A percentile compares a stretch with the other conserved stretches of the same genome.
These are phyloP conservation scores for Cirrhinus molitorella DNA, from an alignment of 2,797 vertebrate species.

Conservation along the genomic window DNA sequence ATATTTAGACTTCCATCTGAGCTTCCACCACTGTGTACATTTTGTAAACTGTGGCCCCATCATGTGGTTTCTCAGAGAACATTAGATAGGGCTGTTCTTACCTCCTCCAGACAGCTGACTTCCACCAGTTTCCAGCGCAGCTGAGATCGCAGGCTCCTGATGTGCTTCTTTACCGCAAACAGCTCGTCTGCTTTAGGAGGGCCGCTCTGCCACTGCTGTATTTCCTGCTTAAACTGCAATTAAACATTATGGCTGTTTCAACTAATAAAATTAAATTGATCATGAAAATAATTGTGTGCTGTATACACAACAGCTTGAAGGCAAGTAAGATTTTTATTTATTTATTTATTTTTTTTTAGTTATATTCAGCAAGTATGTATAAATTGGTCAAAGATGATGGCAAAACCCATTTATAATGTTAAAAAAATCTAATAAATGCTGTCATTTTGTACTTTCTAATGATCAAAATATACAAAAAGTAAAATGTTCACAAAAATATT, in stretches of 20 bases:
- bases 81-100: slow-evolving; percentile 62
- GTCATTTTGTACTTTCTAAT: background rate
- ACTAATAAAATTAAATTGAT: background rate
- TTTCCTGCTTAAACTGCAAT: slow-evolving; percentile 76
- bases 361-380: background rate
- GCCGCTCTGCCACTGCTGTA: slow-evolving; percentile 72
- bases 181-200: slow-evolving; percentile 74
- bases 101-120: slow-evolving; percentile 80
- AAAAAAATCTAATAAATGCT: background rate
- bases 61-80: slow-evolving; percentile 9
- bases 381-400: background rate
- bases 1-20: background rate
- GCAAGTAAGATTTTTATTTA: background rate
- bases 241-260: background rate
- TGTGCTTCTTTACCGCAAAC: slow-evolving; percentile 77
- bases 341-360: too few relatives aligned
- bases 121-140: slow-evolving; percentile 81
- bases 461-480: too few relatives aligned
- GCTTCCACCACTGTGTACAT: background rate
- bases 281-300: background rate
- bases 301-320: background rate
- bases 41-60: background rate
- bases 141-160: slow-evolving; percentile 77
- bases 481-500: background rate
- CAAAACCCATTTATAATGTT: background rate